Base-by-base conservation (phyloP, 2,888 invertebrate genomes). In the Rotaria macrura region DNA sequence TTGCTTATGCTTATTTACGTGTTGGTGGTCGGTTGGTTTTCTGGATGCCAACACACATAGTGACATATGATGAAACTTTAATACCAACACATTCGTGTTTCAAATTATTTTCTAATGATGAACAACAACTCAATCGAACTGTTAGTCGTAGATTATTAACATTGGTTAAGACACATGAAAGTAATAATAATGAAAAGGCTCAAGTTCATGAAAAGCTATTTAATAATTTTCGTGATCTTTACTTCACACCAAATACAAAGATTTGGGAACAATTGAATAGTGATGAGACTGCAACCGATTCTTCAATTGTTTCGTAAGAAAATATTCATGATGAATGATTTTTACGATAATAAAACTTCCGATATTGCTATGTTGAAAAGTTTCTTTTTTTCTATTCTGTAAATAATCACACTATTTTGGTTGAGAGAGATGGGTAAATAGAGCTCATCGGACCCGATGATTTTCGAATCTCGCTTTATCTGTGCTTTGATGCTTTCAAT, bases 21-120 rank as follows among this genome's bases (percentile, higher is more conserved):
- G 87, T 94, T 10, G 93, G 94, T 10, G 94, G 96, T 0, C 92
- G 95, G 87, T 92, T 99, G 34, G 96, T 98, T 0, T 97, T 95
- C 92, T 99, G 98, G 98, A 94, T 96, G 89, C 99, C 99, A n/a
- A 79, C 79, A 43, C 79, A 79, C 43, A 43, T 79, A 12, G 20
- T 43, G 9, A 79, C 79, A 14, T 79, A 79, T 43, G 79, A 79
- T 79, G 79, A 79, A 79, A 79, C 10, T 79, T 43, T 79, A 43
- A n/a, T 79, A 79, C 79, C 79, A 79, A 43, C 40, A 79, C 79
- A 79, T 43, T 14, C 79, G 14, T 79, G 43, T 25, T 79, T 79
- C 14, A 40, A n/a, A 79, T n/a, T 79, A 79, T 40, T 79, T 43
- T 43, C 79, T 4, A 79, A 79, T 43, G 40, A 43, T 79, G 79